Percentiles rank a stretch among this genome's conserved stretches.
Conservation (phyloP, 2,113 vertebrate species). For the Mugil cephalus region DNA sequence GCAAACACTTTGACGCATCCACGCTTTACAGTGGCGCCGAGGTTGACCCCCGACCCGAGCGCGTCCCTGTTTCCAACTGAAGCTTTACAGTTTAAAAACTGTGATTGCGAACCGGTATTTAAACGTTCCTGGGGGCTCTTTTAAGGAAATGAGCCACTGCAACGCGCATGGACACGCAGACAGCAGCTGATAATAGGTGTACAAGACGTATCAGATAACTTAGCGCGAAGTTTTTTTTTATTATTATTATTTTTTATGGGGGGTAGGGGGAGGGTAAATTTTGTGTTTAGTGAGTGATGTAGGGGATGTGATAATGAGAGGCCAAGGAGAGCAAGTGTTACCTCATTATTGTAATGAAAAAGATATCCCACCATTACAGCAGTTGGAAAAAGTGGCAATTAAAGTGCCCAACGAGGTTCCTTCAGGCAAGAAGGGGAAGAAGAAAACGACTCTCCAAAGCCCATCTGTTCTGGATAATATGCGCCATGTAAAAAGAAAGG, state of each 20-base stretch:
- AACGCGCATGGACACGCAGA: conserved; percentile 4
- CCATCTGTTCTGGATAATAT: conserved; percentile 88
- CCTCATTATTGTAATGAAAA: conserved; percentile 99
- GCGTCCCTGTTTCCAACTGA: background rate
- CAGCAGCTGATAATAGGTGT: conserved; percentile 28
- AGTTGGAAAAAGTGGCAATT: conserved; percentile 97
- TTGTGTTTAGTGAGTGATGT: conserved; percentile 81
- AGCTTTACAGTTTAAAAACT: background rate
- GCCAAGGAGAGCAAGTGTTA: conserved; percentile 96
- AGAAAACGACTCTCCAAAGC: conserved; percentile 89
- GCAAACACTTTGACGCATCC: conserved; percentile 6
- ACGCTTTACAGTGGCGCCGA: background rate
- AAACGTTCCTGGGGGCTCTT: conserved; percentile 46
- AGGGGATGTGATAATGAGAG: conserved; percentile 97
- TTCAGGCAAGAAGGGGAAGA: conserved; percentile 89
- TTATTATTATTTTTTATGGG: too few relatives aligned
- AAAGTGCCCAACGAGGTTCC: conserved; percentile 92
- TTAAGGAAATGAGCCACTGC: conserved; percentile 18
- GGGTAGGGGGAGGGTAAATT: conserved; percentile 69
- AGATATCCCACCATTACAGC: conserved; percentile 95
- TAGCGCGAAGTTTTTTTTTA: conserved; percentile 22
- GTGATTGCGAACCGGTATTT: conserved; percentile 4
- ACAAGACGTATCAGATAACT: conserved; percentile 43
- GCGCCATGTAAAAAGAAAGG: conserved; percentile 85
- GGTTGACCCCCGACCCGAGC: background rate